Percentiles rank a stretch among this genome's conserved stretches.
Conservation (phyloP, 1,140 invertebrate species). For the Cryptotermes secundus region DNA sequence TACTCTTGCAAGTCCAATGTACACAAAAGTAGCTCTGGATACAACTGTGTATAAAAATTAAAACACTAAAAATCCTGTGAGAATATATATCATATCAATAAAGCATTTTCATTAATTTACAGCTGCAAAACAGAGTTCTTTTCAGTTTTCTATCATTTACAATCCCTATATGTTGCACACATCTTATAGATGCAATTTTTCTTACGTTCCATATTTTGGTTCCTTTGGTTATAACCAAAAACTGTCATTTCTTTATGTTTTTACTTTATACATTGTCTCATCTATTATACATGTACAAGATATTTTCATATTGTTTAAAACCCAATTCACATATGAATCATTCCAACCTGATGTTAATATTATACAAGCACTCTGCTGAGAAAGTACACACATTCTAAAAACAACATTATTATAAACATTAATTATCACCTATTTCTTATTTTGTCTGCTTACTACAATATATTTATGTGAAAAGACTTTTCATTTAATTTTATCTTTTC, state of each 20-base stretch:
- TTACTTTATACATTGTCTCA: background rate
- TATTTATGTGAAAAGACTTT: background rate
- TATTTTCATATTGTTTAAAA: background rate
- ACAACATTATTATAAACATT: background rate
- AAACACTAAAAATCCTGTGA: constrained; percentile 22
- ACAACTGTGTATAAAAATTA: background rate
- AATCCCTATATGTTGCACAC: background rate
- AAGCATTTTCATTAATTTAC: constrained; percentile 23
- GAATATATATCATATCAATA: constrained; percentile 28
- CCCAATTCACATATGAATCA: background rate
- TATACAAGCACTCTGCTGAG: background rate
- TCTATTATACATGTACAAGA: background rate
- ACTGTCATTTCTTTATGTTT: background rate
- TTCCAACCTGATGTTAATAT: background rate
- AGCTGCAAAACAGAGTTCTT: background rate
- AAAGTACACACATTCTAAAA: background rate
- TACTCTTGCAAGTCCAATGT: too few relatives aligned
- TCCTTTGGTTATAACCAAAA: background rate
- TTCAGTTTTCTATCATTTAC: background rate
- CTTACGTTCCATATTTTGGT: constrained; percentile 8
- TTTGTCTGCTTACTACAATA: background rate
- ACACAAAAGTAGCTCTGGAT: too few relatives aligned
- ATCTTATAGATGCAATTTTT: constrained; percentile 8
- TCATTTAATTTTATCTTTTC: background rate
- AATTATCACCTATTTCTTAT: background rate